A percentile compares a stretch with the other conserved stretches of the same genome.
Evolutionary conservation across 2,888 invertebrate genomes (phyloP).

Genomic region (Terebella lapidaria): DNA sequence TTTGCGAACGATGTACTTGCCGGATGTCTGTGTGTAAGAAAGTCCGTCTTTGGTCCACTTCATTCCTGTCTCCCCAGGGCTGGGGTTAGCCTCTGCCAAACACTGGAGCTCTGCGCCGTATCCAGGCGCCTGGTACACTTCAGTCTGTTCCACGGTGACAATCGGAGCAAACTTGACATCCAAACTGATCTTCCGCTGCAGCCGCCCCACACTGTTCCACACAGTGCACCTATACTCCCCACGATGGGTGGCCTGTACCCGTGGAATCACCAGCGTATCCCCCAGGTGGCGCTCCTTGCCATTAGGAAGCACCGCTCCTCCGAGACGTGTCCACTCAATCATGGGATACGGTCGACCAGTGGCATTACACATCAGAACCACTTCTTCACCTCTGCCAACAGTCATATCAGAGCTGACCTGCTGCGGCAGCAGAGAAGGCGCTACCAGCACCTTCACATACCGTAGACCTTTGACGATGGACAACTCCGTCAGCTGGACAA

Average conservation of each 20-base stretch:
- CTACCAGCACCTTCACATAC: constrained; percentile 14
- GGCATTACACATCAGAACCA: constrained; percentile 25
- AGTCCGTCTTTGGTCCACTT: constrained; percentile 14
- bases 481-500: constrained; percentile 20
- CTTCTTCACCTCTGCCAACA: constrained; percentile 15
- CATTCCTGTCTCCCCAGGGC: constrained; percentile 13
- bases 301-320: constrained; percentile 25
- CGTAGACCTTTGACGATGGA: constrained; percentile 5
- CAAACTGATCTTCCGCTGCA: constrained; percentile 10
- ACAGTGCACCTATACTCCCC: constrained; percentile 21
- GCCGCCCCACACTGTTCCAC: constrained; percentile 16
- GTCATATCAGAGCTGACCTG: constrained; percentile 22
- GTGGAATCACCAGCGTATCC: constrained; percentile 8
- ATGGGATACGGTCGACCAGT: constrained; percentile 21
- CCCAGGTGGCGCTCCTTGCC: constrained; percentile 23
- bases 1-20: constrained; percentile 12
- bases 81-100: constrained; percentile 25
- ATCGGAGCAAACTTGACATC: constrained; percentile 21
- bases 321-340: constrained; percentile 25
- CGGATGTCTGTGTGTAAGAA: not conserved
- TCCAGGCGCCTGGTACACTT: constrained; percentile 22
- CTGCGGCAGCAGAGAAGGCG: constrained; percentile 20
- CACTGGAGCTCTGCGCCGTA: constrained; percentile 28
- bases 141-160: not conserved
- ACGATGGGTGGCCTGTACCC: constrained; percentile 17